A percentile compares a stretch with the other conserved stretches of the same genome.
These are phyloP conservation scores for Sericinus montela DNA, from an alignment of 2,888 invertebrate genomes.

Conservation along the genomic window DNA sequence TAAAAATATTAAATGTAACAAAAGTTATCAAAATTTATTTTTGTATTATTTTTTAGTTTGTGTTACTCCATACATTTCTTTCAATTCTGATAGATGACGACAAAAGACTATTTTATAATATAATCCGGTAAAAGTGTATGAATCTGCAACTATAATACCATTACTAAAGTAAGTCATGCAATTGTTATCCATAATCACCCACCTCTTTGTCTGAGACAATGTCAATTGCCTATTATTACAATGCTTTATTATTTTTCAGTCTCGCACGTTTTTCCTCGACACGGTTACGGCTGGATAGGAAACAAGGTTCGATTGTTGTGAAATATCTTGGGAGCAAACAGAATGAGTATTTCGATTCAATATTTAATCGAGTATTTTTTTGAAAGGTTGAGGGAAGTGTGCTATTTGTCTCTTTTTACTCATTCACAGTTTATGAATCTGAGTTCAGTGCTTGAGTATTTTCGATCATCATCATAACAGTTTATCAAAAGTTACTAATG, in stretches of 20 bases:
- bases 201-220: slow-evolving; percentile 38
- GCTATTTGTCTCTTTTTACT: too few relatives aligned
- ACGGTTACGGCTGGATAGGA: slow-evolving; percentile 59
- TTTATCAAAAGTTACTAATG: too few relatives aligned
- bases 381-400: not conserved
- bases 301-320: slow-evolving; percentile 52
- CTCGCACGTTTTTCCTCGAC: slow-evolving; percentile 76
- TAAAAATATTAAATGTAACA: too few relatives aligned
- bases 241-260: slow-evolving; percentile 65
- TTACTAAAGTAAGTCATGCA: slow-evolving; percentile 4
- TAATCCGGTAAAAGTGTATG: not conserved
- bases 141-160: not conserved
- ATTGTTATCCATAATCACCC: slow-evolving; percentile 14
- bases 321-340: slow-evolving; percentile 34
- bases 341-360: slow-evolving; percentile 4
- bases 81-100: too few relatives aligned
- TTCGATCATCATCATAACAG: too few relatives aligned
- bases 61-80: too few relatives aligned
- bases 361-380: not conserved
- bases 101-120: too few relatives aligned
- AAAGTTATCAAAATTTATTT: too few relatives aligned
- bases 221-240: slow-evolving; percentile 43
- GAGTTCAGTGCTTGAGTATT: too few relatives aligned
- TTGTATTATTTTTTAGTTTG: too few relatives aligned
- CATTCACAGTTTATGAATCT: too few relatives aligned